phyloP scores from a whole-genome alignment of 2,888 invertebrate genomes.

The Aethes cnicana region DNA sequence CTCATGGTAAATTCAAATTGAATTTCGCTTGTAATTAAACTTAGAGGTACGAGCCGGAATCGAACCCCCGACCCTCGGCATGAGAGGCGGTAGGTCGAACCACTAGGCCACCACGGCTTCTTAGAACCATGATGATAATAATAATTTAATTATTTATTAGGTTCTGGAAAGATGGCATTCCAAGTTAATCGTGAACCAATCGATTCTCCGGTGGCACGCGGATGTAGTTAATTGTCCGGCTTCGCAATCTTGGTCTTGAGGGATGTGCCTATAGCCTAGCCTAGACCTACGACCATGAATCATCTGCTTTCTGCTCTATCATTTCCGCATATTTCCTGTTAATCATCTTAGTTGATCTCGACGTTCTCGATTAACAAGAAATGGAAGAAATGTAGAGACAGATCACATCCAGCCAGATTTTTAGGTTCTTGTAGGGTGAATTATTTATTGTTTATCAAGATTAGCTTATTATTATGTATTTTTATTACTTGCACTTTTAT shows the following conservation, averaged over 20 bases:
- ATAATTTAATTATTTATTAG: background rate
- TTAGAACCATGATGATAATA: too few relatives aligned
- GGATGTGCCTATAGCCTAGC: background rate
- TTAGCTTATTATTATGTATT: too few relatives aligned
- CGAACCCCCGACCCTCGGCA: too few relatives aligned
- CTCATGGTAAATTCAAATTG: too few relatives aligned
- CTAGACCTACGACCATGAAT: too few relatives aligned
- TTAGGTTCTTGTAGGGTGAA: too few relatives aligned
- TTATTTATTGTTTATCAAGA: too few relatives aligned
- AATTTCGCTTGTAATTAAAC: too few relatives aligned
- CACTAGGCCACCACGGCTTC: too few relatives aligned
- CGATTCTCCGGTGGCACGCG: conserved; percentile 10
- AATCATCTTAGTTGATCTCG: background rate
- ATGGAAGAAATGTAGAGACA: background rate
- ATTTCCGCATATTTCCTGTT: conserved; percentile 5
- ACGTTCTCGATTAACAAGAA: background rate
- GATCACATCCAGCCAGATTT: background rate
- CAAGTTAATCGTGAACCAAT: conserved; percentile 6
- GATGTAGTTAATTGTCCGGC: conserved; percentile 7
- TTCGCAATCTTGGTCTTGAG: conserved; percentile 17
- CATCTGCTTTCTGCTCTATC: background rate
- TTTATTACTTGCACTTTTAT: too few relatives aligned
- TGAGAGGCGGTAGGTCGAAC: too few relatives aligned
- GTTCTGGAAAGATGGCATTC: background rate
- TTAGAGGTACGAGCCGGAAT: too few relatives aligned